phyloP scores from a whole-genome alignment of 2,888 invertebrate species.

The Nomada flava region DNA sequence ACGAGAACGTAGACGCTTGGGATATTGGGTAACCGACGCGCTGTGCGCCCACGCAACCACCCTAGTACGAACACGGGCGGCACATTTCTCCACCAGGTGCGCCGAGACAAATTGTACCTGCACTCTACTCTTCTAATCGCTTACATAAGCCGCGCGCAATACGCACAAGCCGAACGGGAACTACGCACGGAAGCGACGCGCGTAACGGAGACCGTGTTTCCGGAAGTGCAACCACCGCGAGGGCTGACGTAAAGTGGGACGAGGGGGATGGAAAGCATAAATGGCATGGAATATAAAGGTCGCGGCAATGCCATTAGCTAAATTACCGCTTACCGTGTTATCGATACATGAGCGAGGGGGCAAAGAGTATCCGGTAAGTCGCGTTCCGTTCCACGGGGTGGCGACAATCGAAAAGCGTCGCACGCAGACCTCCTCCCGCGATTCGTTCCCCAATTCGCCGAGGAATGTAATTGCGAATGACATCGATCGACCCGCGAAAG shows the following conservation, averaged over 20 bases:
- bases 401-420: conserved; percentile 41
- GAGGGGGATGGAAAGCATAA: conserved; percentile 52
- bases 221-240: conserved; percentile 30
- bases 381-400: conserved; percentile 19
- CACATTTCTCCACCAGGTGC: conserved; percentile 4
- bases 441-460: conserved; percentile 26
- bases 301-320: conserved; percentile 80
- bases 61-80: neutral
- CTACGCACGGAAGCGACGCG: conserved; percentile 16
- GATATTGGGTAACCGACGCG: conserved; percentile 18
- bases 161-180: neutral
- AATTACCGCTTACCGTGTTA: conserved; percentile 81
- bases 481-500: conserved; percentile 29
- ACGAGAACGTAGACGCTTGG: conserved; percentile 1
- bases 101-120: neutral
- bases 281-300: conserved; percentile 73
- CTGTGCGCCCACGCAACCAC: neutral
- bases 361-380: conserved; percentile 40
- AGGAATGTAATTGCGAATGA: conserved; percentile 44
- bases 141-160: neutral
- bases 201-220: conserved; percentile 18
- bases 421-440: neutral
- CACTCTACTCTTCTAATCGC: neutral
- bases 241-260: conserved; percentile 12
- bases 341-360: conserved; percentile 71